phyloP scores from a whole-genome alignment of 2,888 invertebrate genomes.

The Timandra comae region DNA sequence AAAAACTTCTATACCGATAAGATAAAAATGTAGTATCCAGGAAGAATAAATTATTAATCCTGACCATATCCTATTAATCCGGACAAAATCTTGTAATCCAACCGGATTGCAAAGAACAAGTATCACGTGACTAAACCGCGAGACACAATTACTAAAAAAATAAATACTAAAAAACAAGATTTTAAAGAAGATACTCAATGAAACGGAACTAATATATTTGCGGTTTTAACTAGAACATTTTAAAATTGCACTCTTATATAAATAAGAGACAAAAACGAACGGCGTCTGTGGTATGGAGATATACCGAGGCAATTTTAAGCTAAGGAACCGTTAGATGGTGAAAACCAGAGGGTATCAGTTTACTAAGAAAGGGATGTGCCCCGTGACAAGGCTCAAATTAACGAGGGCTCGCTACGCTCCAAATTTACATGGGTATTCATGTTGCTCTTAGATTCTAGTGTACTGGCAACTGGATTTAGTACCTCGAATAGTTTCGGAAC shows the following conservation, averaged over 20 bases:
- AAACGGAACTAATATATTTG: background rate
- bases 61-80: no score
- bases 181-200: background rate
- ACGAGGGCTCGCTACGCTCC: conserved; percentile 51
- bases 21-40: no score
- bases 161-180: no score
- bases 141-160: no score
- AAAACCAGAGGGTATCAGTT: conserved; percentile 36
- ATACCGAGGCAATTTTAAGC: conserved; percentile 46
- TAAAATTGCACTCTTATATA: conserved; percentile 6
- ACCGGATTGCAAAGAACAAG: no score
- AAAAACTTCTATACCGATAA: no score
- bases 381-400: conserved; percentile 67
- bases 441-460: conserved; percentile 55
- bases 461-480: conserved; percentile 60
- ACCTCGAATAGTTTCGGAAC: conserved; percentile 62
- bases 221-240: conserved; percentile 5
- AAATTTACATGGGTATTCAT: conserved; percentile 73
- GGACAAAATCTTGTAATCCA: no score
- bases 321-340: conserved; percentile 39
- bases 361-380: conserved; percentile 70
- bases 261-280: conserved; percentile 22
- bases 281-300: conserved; percentile 45
- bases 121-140: no score
- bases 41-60: no score